These are phyloP conservation scores for Oryctes rhinoceros DNA, from an alignment of 1,140 invertebrate genomes.

Conservation along the genomic window DNA sequence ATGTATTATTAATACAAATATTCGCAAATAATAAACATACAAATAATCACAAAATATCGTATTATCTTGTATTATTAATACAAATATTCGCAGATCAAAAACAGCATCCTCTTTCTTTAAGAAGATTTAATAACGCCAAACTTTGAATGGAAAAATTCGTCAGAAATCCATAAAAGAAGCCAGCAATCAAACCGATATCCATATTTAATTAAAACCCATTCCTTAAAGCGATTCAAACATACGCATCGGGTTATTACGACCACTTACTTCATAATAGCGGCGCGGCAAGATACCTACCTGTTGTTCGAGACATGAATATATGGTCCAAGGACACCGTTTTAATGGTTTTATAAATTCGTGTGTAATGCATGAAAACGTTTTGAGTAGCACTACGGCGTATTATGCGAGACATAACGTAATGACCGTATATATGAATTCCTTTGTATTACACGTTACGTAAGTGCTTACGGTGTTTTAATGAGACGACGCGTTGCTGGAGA, in stretches of 20 bases:
- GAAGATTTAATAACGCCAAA: neutral
- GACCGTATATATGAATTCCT: constrained; percentile 18
- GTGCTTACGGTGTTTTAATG: neutral
- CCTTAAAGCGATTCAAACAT: neutral
- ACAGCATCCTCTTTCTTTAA: neutral
- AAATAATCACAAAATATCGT: too few relatives aligned
- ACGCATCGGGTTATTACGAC: neutral
- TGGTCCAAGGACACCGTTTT: constrained; percentile 12
- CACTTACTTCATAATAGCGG: neutral
- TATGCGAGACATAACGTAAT: neutral
- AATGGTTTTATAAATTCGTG: constrained; percentile 12
- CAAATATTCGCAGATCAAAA: neutral
- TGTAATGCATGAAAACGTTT: constrained; percentile 14
- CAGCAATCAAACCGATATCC: neutral
- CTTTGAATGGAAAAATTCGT: neutral
- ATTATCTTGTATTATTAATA: too few relatives aligned
- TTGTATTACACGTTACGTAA: neutral
- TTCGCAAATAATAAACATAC: neutral
- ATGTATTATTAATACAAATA: too few relatives aligned
- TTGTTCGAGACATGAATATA: neutral
- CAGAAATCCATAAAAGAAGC: neutral
- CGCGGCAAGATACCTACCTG: neutral
- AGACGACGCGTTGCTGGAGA: neutral
- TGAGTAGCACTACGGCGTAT: neutral
- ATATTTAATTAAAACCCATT: neutral